These are phyloP conservation scores for Plecotus auritus DNA, from an alignment of 2,113 vertebrate genomes.

Conservation along the genomic window DNA sequence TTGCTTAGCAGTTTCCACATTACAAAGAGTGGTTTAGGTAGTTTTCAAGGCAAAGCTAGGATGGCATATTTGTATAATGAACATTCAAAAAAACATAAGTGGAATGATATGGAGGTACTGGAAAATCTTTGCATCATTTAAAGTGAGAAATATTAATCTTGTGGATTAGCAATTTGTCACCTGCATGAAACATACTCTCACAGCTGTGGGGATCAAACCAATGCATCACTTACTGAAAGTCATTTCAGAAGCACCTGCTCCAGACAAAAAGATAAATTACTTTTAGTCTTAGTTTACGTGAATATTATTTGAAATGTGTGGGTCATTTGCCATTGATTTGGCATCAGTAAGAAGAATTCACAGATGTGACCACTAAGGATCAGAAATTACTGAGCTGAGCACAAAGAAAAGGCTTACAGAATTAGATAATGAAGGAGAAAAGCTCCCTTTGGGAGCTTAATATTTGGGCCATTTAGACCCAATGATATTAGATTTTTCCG, in stretches of 20 bases:
- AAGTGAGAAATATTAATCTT: constrained; percentile 46
- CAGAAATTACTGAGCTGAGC: neutral
- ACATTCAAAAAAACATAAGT: neutral
- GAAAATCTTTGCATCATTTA: constrained; percentile 33
- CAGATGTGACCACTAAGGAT: neutral
- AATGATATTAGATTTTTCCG: neutral
- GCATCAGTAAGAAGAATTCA: neutral
- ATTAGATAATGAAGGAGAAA: neutral
- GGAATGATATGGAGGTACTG: neutral
- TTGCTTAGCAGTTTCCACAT: neutral
- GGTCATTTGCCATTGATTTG: neutral
- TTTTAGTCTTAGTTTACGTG: neutral
- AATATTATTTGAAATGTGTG: neutral
- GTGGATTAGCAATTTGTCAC: constrained; percentile 5
- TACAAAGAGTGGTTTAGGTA: neutral
- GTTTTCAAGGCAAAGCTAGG: neutral
- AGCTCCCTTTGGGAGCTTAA: neutral
- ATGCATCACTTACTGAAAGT: neutral
- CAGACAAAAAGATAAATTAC: neutral
- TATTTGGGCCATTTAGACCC: neutral
- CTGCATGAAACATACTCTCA: neutral
- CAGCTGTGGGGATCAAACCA: neutral
- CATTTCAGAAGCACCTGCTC: neutral
- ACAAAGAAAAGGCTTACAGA: neutral
- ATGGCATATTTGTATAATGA: neutral